Percentiles rank a stretch among this genome's conserved stretches.
Conservation (phyloP, 1,140 invertebrate genomes). For the Drosophila equinoxialis region DNA sequence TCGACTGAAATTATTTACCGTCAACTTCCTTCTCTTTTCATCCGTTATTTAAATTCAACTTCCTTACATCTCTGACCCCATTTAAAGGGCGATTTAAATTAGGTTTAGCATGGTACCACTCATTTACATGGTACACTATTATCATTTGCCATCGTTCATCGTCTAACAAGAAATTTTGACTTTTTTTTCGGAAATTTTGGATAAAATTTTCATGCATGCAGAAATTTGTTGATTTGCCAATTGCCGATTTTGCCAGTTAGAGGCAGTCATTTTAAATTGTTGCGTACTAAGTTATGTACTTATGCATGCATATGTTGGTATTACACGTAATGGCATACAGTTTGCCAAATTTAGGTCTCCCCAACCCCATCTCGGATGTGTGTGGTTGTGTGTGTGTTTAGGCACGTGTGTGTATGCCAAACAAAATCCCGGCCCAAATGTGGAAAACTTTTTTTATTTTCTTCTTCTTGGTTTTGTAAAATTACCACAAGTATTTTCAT, state of each 20-base stretch:
- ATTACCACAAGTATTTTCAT: conserved; percentile 77
- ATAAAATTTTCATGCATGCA: conserved; percentile 4
- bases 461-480: conserved; percentile 33
- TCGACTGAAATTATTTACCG: neutral
- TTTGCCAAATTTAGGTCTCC: conserved; percentile 28
- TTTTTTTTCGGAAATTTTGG: neutral
- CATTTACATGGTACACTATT: conserved; percentile 12
- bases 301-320: conserved; percentile 5
- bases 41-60: too few species aligned
- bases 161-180: conserved; percentile 3
- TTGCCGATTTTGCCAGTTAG: conserved; percentile 40
- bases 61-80: too few species aligned
- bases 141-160: conserved; percentile 30
- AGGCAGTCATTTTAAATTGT: conserved; percentile 24
- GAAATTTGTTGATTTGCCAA: conserved; percentile 24
- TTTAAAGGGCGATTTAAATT: too few species aligned
- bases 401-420: conserved; percentile 13
- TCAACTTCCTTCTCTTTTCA: neutral
- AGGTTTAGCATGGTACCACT: neutral
- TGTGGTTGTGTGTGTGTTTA: neutral
- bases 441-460: conserved; percentile 19
- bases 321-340: conserved; percentile 34
- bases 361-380: neutral
- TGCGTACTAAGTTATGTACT: neutral
- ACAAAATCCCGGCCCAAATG: conserved; percentile 16